Evolutionary conservation across 1,140 invertebrate genomes (phyloP).

Genomic region (Meloidogyne chitwoodi): DNA sequence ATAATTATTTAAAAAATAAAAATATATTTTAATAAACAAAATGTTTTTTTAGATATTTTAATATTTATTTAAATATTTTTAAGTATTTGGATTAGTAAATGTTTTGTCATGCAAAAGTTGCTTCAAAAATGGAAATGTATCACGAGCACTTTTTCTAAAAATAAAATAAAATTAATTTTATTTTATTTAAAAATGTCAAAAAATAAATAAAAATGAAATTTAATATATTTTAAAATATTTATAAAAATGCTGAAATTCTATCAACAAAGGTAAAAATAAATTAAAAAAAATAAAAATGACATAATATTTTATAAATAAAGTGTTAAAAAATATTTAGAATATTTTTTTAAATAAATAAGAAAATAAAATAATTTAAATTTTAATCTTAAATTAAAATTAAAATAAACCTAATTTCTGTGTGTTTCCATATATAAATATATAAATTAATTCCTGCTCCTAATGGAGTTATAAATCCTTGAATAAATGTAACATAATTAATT

Average conservation of each 20-base stretch:
- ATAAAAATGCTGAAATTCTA: no score
- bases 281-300: no score
- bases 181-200: background rate
- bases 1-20: no score
- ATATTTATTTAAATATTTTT: no score
- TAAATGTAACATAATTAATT: slow-evolving; percentile 9
- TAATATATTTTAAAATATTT: background rate
- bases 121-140: background rate
- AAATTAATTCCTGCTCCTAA: slow-evolving; percentile 4
- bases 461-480: background rate
- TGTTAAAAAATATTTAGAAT: no score
- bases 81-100: background rate
- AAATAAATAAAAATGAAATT: background rate
- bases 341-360: no score
- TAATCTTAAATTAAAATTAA: background rate
- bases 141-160: background rate
- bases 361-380: no score
- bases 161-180: background rate
- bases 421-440: slow-evolving; percentile 3
- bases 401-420: background rate
- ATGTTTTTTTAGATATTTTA: background rate
- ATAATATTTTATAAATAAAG: no score
- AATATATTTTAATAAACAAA: background rate
- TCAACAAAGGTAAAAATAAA: no score
- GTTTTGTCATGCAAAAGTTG: background rate